phyloP scores from a whole-genome alignment of 2,888 invertebrate species.

The Drosophila mulleri region DNA sequence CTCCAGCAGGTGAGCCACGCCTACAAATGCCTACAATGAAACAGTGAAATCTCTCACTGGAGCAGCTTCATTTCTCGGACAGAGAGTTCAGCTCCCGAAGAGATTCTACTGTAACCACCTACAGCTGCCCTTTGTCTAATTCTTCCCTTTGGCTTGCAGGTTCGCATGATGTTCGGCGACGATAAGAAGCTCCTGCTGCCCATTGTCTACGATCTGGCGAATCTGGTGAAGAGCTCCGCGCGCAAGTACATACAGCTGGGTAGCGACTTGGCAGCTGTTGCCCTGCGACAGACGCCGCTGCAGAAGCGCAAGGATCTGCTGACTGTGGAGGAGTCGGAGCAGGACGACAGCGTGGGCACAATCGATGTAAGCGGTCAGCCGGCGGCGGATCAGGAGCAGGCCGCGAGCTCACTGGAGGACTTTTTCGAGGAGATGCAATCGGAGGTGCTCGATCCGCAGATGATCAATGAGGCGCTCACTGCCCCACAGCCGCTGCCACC shows the following conservation, averaged over 20 bases:
- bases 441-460: slow-evolving; percentile 77
- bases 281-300: slow-evolving; percentile 42
- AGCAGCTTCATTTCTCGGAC: no score
- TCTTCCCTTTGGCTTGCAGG: slow-evolving; percentile 79
- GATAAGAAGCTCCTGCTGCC: slow-evolving; percentile 88
- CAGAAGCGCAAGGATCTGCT: slow-evolving; percentile 65
- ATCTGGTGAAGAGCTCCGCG: slow-evolving; percentile 87
- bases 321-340: slow-evolving; percentile 50
- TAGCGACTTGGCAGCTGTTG: slow-evolving; percentile 49
- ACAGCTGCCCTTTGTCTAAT: not conserved
- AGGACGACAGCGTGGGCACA: slow-evolving; percentile 60
- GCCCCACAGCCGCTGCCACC: not conserved
- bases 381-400: slow-evolving; percentile 5
- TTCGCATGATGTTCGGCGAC: slow-evolving; percentile 87
- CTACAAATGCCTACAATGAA: no score
- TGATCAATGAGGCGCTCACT: slow-evolving; percentile 78
- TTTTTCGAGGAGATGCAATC: slow-evolving; percentile 77
- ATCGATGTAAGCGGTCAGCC: slow-evolving; percentile 44
- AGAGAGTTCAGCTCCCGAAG: no score
- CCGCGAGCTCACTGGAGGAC: slow-evolving; percentile 67
- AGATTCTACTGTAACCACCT: not conserved
- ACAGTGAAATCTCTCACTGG: not conserved
- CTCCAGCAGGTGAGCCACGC: slow-evolving; percentile 86
- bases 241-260: slow-evolving; percentile 74
- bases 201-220: slow-evolving; percentile 88